phyloP scores from a whole-genome alignment of 2,113 vertebrate genomes.

The Cyprinus carpio region DNA sequence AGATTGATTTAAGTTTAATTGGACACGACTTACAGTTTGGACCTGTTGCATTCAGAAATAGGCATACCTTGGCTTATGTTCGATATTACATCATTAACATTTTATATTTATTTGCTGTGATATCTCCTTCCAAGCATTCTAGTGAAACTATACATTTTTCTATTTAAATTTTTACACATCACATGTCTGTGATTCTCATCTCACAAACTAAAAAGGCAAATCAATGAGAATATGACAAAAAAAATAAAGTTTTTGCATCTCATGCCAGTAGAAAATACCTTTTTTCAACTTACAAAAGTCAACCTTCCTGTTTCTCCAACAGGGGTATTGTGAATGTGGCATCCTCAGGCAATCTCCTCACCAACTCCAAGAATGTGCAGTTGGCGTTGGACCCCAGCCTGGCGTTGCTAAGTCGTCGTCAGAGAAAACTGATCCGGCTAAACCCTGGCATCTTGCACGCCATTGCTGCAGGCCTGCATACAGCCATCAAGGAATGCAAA shows the following conservation, averaged over 20 bases:
- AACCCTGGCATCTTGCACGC: constrained; percentile 98
- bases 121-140: background rate
- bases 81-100: background rate
- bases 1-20: too few species aligned
- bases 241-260: background rate
- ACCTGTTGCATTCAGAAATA: too few species aligned
- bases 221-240: background rate
- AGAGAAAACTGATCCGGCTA: constrained; percentile 94
- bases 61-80: too few species aligned
- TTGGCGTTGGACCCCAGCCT: constrained; percentile 94
- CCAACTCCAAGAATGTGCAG: constrained; percentile 94
- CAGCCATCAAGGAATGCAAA: constrained; percentile 96
- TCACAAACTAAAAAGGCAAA: background rate
- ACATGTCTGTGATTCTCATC: background rate
- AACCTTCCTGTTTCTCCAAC: constrained; percentile 44
- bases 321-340: constrained; percentile 98
- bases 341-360: constrained; percentile 92
- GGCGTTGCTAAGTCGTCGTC: constrained; percentile 91
- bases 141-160: background rate
- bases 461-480: constrained; percentile 89
- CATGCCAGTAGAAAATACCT: background rate
- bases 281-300: background rate
- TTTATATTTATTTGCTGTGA: background rate
- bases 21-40: too few species aligned
- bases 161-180: too few species aligned